phyloP scores from a whole-genome alignment of 2,113 vertebrate species.

The Haplochromis vanheusdeni region DNA sequence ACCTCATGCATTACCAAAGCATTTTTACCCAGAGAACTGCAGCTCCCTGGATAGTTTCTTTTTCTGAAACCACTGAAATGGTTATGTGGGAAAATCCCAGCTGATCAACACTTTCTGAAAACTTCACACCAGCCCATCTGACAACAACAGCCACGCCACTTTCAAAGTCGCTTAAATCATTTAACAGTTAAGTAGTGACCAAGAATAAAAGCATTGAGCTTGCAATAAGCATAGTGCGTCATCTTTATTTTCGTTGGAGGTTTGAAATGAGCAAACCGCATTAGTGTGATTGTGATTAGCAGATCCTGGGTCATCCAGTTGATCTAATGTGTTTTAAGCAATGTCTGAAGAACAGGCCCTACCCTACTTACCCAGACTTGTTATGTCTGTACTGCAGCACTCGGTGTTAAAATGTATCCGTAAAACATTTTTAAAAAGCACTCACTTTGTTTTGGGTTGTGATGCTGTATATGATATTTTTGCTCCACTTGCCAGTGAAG shows the following conservation, averaged over 20 bases:
- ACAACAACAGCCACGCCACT: background rate
- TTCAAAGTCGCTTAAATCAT: background rate
- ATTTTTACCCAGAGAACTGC: background rate
- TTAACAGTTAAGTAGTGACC: background rate
- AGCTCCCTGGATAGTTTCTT: background rate
- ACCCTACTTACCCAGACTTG: background rate
- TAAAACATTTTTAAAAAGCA: background rate
- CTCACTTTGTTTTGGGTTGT: background rate
- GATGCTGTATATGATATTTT: background rate
- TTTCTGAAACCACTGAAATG: background rate
- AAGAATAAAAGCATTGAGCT: background rate
- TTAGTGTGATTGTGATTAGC: background rate
- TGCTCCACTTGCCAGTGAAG: background rate
- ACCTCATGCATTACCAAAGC: background rate
- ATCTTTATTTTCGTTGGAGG: background rate
- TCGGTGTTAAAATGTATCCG: accelerated
- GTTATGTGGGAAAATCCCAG: background rate
- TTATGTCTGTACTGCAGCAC: background rate
- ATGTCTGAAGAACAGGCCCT: background rate
- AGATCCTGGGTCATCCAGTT: background rate
- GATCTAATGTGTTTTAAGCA: background rate
- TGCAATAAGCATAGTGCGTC: background rate
- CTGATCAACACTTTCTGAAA: background rate
- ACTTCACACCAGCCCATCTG: background rate
- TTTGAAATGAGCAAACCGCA: background rate